Base-by-base conservation (phyloP, 2,797 vertebrate genomes). In the Simalia tracyae region DNA sequence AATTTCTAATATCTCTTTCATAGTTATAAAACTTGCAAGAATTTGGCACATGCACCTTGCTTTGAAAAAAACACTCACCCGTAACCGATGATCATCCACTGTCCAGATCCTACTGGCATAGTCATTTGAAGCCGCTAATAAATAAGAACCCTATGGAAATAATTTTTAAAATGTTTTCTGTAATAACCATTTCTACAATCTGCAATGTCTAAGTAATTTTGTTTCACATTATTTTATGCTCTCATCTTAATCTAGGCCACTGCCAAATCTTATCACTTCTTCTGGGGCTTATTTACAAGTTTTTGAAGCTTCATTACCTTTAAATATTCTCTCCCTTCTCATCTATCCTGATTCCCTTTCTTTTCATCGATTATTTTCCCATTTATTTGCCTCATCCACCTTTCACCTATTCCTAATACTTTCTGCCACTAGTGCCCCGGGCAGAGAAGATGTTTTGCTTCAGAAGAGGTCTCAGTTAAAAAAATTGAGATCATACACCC, bases 71-170 rank as follows among this genome's bases (percentile, higher is more conserved):
- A 50, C 2, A 96, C 98, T 98, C 95, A 99, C 99, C 97, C 99
- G 98, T 95, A 99, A 98, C 19, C 99, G 98, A 97, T 97, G 98
- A 97, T 99, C 99, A 19, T 99, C 99, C 3, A 99, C 98, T 0
- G 99, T 99, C 99, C 99, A 99, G 95, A 99, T 99, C 89, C 99
- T 98, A 96, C 99, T 99, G 86, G 99, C 99, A 92, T 99, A 99
- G 96, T 99, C 99, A 91, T 99, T 99, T 26, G 99, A 99, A 72
- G 99, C 98, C 8, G 99, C 99, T 93, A 99, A 97, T 93, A 99
- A 97, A 96, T 98, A 99, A 3, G 98, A 98, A 17, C 99, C 99
- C 99, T 99, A 95, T 1, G 66, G 95, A 93, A 92, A 96, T 64
- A 95, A 64, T 1, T 91, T 94, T 94, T 94, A 87, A 93, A 94